Evolutionary conservation across 2,113 vertebrate genomes (phyloP), one percentile per base, ranked within the genome.

Genomic region (Osmerus mordax): DNA sequence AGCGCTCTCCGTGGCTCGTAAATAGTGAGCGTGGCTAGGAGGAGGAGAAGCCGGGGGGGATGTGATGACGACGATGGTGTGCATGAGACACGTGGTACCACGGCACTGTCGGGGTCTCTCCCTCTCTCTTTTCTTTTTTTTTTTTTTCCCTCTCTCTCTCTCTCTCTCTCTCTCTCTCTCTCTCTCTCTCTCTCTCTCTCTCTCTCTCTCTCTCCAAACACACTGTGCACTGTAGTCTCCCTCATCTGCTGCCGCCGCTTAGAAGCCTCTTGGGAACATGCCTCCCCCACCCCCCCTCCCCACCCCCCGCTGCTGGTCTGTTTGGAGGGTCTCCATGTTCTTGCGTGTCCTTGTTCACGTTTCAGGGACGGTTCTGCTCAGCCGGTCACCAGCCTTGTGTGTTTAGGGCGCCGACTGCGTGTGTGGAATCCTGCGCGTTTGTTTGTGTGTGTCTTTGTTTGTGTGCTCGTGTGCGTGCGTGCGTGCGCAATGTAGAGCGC

Each of bases 21-120:
- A 86, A 87, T 89, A 87, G 87, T 86, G 84, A 82, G 81, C 83
- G 77, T 56, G 66, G 70, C 75, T 53, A 65, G 77, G 81, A 75
- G 77, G 80, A 84, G 59, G 68, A 76, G 75, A 2, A 73, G 79
- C 65, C 18, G 54, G 65, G 19, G 19, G 18, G 13, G 82, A 78
- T 15, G 6, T 65, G 78, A 72, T 73, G 67, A 73, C 70, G 78
- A 6, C 65, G 78, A 73, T 78, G 67, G 72, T 71, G 78, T 0
- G 25, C 25, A 28, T 28, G 25, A 28, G 25, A 28, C 25, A 28
- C 23, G 25, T 28, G 25, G 25, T 28, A 28, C 25, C 25, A 28
- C 0, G 25, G 25, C 25, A 28, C 25, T 28, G 25, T 2, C 25
- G 62, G 51, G 75, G 28, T 41, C 63, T 65, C 32, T 61, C 32